phyloP scores from a whole-genome alignment of 2,888 invertebrate genomes.

The Drosophila anomelani region DNA sequence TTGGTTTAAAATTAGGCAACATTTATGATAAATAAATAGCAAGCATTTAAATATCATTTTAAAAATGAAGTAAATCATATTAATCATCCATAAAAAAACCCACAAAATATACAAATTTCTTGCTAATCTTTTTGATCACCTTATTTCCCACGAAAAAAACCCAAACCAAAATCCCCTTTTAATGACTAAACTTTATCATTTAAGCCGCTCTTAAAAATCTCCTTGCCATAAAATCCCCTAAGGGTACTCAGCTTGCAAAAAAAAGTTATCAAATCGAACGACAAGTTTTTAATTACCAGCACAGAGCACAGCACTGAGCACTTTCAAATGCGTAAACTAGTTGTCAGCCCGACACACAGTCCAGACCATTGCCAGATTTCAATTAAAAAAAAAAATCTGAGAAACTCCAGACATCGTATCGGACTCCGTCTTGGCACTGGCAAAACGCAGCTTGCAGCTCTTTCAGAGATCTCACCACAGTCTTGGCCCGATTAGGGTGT shows the following conservation, averaged over 20 bases:
- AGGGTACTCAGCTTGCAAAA: constrained; percentile 20
- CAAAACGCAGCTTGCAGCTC: constrained; percentile 3
- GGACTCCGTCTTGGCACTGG: constrained; percentile 9
- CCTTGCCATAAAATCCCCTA: constrained; percentile 5
- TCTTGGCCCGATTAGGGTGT: constrained; percentile 67
- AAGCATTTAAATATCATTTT: not conserved
- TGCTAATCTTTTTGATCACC: not conserved
- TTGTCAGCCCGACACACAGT: constrained; percentile 54
- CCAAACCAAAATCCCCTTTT: not conserved
- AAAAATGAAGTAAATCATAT: not conserved
- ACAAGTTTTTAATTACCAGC: constrained; percentile 76
- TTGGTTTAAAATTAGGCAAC: not conserved
- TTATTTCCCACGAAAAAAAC: constrained; percentile 4
- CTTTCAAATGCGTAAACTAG: constrained; percentile 79
- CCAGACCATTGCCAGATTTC: constrained; percentile 65
- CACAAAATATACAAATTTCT: not conserved
- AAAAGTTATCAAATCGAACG: constrained; percentile 60
- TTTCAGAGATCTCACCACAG: constrained; percentile 23
- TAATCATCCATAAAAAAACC: not conserved
- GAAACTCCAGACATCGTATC: constrained; percentile 24
- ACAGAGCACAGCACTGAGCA: constrained; percentile 51
- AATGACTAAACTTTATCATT: not conserved
- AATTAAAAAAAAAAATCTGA: constrained; percentile 64
- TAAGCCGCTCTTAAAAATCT: constrained; percentile 5
- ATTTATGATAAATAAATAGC: not conserved